Evolutionary conservation across 1,140 invertebrate genomes (phyloP).

Genomic region (Drosophila malerkotliana): DNA sequence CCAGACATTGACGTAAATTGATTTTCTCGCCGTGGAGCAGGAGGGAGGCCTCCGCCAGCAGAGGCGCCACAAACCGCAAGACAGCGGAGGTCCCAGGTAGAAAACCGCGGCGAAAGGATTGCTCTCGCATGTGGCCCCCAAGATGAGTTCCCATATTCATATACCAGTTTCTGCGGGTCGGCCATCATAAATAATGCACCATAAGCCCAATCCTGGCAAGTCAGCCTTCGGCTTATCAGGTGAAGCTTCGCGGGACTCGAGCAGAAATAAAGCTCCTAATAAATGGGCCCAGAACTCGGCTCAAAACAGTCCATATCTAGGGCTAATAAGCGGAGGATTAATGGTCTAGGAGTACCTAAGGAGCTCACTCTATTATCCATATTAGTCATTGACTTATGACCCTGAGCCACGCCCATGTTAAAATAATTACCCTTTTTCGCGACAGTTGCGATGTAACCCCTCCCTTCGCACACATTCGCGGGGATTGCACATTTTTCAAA

Average conservation of each 20-base stretch:
- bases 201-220: slow-evolving; percentile 17
- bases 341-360: too few relatives aligned
- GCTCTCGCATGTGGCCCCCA: slow-evolving; percentile 16
- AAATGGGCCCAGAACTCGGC: neutral
- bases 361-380: neutral
- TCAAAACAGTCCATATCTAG: too few relatives aligned
- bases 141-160: slow-evolving; percentile 8
- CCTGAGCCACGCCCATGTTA: slow-evolving; percentile 45
- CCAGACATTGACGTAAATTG: slow-evolving; percentile 59
- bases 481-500: slow-evolving; percentile 7
- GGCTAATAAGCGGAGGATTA: neutral
- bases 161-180: slow-evolving; percentile 13
- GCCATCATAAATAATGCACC: slow-evolving; percentile 67
- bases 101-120: slow-evolving; percentile 68
- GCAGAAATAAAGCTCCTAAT: slow-evolving; percentile 2
- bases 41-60: neutral
- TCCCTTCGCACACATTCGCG: slow-evolving; percentile 4
- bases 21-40: slow-evolving; percentile 31
- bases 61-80: slow-evolving; percentile 52
- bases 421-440: slow-evolving; percentile 48
- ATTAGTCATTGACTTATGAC: slow-evolving; percentile 62
- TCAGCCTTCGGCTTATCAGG: slow-evolving; percentile 38
- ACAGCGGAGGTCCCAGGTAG: slow-evolving; percentile 20
- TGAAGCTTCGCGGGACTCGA: slow-evolving; percentile 28
- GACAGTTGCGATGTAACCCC: slow-evolving; percentile 52